Evolutionary conservation across 1,140 invertebrate genomes (phyloP).

Genomic region (Potamilus streckersoni): DNA sequence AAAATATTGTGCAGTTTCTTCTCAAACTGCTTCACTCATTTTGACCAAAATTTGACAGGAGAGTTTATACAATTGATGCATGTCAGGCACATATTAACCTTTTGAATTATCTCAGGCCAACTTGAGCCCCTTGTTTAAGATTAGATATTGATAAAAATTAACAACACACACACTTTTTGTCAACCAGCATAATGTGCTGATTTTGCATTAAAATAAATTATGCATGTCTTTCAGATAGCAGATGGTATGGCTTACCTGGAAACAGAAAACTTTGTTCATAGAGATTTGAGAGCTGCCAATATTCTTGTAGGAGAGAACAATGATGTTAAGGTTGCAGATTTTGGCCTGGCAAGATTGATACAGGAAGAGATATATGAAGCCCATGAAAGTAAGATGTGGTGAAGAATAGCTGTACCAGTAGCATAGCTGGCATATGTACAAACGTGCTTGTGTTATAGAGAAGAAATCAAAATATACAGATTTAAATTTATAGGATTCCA

Average conservation of each 20-base stretch:
- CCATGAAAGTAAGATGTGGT: conserved; percentile 76
- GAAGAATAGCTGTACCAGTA: not conserved
- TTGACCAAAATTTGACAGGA: no score
- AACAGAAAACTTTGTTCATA: conserved; percentile 78
- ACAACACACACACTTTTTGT: not conserved
- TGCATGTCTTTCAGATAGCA: conserved; percentile 62
- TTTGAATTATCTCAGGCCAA: no score
- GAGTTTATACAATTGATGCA: not conserved
- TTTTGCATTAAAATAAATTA: not conserved
- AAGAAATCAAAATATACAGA: not conserved
- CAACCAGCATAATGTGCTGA: not conserved
- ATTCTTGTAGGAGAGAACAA: conserved; percentile 96
- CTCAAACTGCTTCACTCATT: no score
- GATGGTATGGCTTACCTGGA: conserved; percentile 95
- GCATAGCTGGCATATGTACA: not conserved
- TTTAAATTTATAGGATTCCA: not conserved
- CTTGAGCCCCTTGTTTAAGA: not conserved
- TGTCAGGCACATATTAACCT: no score
- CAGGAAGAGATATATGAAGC: conserved; percentile 98
- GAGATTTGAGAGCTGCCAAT: conserved; percentile 68
- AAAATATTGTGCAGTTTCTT: no score
- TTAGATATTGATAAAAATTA: not conserved
- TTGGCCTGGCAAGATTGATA: conserved; percentile 89
- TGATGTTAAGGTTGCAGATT: conserved; percentile 91
- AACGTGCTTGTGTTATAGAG: not conserved